Percentiles rank a stretch among this genome's conserved stretches.
phyloP scores from a whole-genome alignment of 2,113 vertebrate genomes.

The Dendropsophus ebraccatus region DNA sequence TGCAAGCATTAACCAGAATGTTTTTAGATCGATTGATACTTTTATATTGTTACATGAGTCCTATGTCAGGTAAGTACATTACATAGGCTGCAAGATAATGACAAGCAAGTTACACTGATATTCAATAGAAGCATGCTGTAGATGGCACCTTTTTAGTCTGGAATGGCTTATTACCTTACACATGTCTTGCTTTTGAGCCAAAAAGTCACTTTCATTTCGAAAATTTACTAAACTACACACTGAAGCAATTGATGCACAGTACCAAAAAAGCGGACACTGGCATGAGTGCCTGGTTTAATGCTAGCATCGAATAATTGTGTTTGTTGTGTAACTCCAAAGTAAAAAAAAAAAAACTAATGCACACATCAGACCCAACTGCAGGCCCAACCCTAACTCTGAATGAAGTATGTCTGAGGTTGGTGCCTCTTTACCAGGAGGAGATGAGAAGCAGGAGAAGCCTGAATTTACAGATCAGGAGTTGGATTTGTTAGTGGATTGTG shows the following conservation, averaged over 20 bases:
- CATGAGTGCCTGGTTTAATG: conserved; percentile 13
- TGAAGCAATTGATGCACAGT: neutral
- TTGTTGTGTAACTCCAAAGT: conserved; percentile 23
- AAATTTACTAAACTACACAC: neutral
- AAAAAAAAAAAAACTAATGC: conserved; percentile 40
- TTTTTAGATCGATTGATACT: neutral
- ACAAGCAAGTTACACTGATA: neutral
- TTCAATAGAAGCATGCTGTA: neutral
- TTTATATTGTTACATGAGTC: neutral
- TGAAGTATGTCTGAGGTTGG: conserved; percentile 50
- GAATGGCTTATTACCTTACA: neutral
- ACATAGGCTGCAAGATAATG: neutral
- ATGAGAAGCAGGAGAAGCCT: conserved; percentile 52
- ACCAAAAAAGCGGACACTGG: neutral
- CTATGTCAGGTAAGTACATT: neutral
- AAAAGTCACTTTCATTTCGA: neutral
- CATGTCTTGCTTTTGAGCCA: neutral
- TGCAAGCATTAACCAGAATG: neutral
- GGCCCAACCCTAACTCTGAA: conserved; percentile 4
- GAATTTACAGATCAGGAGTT: conserved; percentile 49
- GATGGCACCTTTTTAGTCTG: neutral
- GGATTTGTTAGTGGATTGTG: conserved; percentile 53
- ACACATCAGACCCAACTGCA: conserved; percentile 21
- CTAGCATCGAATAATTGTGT: conserved; percentile 41
- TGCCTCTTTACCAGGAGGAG: conserved; percentile 57